phyloP scores from a whole-genome alignment of 1,140 invertebrate genomes.

The Idris sp. region DNA sequence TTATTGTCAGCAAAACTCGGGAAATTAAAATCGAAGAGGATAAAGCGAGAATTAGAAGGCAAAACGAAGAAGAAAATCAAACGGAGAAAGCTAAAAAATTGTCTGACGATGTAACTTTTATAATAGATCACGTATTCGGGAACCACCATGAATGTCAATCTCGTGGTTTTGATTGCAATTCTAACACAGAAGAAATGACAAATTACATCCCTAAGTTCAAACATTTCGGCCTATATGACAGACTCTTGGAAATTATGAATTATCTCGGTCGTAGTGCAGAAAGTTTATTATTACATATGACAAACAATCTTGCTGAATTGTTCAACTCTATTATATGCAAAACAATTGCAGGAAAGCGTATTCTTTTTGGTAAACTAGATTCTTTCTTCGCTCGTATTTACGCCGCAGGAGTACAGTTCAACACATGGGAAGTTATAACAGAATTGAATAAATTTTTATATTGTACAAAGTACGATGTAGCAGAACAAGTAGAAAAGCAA shows the following conservation, averaged over 20 bases:
- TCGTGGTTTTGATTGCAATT: constrained; percentile 47
- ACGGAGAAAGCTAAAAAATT: not conserved
- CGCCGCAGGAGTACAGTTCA: constrained; percentile 4
- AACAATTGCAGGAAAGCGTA: constrained; percentile 64
- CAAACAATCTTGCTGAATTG: constrained; percentile 72
- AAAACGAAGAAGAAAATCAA: not conserved
- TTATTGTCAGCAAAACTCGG: not conserved
- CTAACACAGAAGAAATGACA: not conserved
- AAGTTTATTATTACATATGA: constrained; percentile 63
- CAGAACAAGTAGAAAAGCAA: not conserved
- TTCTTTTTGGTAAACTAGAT: constrained; percentile 57
- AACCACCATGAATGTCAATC: constrained; percentile 62
- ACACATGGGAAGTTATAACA: not conserved
- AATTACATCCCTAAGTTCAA: constrained; percentile 59
- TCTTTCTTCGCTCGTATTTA: constrained; percentile 55
- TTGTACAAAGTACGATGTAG: not conserved
- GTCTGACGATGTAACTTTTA: constrained; percentile 6
- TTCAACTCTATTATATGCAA: constrained; percentile 66
- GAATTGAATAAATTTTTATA: not conserved
- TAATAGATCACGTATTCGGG: constrained; percentile 68
- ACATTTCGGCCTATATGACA: constrained; percentile 27
- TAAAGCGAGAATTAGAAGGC: not conserved
- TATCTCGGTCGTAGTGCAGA: constrained; percentile 27
- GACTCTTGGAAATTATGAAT: constrained; percentile 15
- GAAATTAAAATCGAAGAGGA: constrained; percentile 2